Base-by-base conservation (phyloP, 2,113 vertebrate species). In the Lepus americanus region DNA sequence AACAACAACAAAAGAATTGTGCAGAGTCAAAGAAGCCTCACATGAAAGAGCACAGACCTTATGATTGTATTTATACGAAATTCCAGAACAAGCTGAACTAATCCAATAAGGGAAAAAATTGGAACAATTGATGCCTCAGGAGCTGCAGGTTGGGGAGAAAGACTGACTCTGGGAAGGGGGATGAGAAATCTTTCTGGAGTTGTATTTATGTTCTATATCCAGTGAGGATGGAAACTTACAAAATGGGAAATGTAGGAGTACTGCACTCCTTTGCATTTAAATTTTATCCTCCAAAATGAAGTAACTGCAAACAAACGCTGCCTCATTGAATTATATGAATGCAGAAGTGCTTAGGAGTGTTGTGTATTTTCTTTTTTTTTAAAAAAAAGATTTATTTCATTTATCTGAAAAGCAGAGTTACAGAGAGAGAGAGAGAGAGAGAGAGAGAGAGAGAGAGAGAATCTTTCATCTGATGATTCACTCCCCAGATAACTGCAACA, bases 241-340 rank as follows among this genome's bases (percentile, higher is more conserved):
- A 23, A 66, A 74, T 83, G 33, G 39, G 33, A 74, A 59, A 67
- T 39, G 73, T 59, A 31, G 51, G 63, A 66, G n/a, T 7, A 64
- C 10, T n/a, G 31, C 8, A 63, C 59, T 70, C 83, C 4, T 63
- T 49, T 73, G 61, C 20, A 29, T 36, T 73, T 82, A 55, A 36
- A n/a, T 86, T 69, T 90, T 88, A 86, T 66, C 1, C 23, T 83
- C 27, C 80, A 83, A 69, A 61, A n/a, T 59, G 55, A 64, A 88
- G 74, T 49, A 78, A 51, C 36, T 8, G 0, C 44, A 83, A 89
- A 44, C 11, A 89, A 94, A 80, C 36, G 19, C 79, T 82, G 64
- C 53, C 63, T 88, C 25, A 80, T 11, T 85, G 63, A 74, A 74
- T 53, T 49, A 9, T 20, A 51, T 33, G 9, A 27, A 49, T 67